phyloP scores from a whole-genome alignment of 2,797 vertebrate genomes.

The Eulemur rubriventer region DNA sequence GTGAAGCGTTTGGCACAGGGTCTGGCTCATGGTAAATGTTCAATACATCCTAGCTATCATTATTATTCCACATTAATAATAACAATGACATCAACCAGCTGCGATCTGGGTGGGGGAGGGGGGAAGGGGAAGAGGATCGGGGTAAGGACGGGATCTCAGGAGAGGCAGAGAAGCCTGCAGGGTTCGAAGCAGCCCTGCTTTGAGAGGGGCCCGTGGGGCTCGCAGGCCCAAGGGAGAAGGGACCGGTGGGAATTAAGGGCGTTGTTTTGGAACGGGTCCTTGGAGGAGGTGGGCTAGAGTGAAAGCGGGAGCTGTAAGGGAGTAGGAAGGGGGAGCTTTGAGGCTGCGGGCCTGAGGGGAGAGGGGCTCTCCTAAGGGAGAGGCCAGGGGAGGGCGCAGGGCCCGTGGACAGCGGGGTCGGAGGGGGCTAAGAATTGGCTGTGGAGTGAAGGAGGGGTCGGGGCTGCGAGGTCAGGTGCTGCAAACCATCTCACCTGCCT shows the following conservation, averaged over 20 bases:
- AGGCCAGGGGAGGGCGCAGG: neutral
- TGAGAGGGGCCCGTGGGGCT: neutral
- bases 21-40: neutral
- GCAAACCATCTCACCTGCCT: constrained; percentile 53
- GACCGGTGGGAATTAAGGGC: neutral
- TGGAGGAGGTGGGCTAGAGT: neutral
- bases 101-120: no score
- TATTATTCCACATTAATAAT: neutral
- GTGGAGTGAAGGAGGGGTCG: neutral
- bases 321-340: neutral
- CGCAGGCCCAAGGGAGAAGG: neutral
- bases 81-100: neutral
- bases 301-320: neutral
- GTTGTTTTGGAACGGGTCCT: neutral
- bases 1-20: neutral
- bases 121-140: neutral
- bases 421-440: neutral
- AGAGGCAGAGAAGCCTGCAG: neutral
- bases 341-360: neutral
- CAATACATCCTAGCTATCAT: neutral
- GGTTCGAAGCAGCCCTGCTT: neutral
- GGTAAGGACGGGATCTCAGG: neutral
- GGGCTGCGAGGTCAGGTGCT: neutral
- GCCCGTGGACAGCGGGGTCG: neutral
- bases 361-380: neutral